Evolutionary conservation across 1,140 invertebrate genomes (phyloP).

Genomic region (Pteromalus puparum): DNA sequence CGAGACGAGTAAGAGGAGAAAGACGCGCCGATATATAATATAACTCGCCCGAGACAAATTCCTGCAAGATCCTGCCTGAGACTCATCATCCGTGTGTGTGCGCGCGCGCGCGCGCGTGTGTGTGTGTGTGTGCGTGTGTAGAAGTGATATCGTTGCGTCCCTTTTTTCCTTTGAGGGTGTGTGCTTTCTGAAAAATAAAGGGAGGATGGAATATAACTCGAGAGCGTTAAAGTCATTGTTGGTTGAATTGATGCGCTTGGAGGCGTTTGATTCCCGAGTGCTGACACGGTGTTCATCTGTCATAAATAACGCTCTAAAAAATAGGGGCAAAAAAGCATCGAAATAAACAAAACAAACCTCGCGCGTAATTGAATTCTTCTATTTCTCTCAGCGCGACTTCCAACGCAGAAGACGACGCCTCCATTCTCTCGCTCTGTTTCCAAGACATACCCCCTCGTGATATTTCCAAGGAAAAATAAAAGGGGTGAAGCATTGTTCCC

Average conservation of each 20-base stretch:
- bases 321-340: neutral
- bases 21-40: slow-evolving; percentile 14
- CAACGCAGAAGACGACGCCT: neutral
- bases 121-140: neutral
- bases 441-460: neutral
- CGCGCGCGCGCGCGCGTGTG: too few species aligned
- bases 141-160: neutral
- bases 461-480: slow-evolving; percentile 1
- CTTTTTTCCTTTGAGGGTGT: neutral
- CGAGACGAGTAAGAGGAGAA: neutral
- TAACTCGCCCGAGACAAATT: slow-evolving; percentile 38
- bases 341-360: neutral
- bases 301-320: neutral
- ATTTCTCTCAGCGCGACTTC: neutral
- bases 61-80: neutral
- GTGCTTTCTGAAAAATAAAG: too few species aligned
- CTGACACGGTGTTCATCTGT: neutral
- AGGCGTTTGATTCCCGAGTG: neutral
- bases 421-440: neutral
- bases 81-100: neutral
- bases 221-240: too few species aligned
- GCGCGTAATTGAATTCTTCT: neutral
- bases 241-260: too few species aligned
- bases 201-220: neutral
- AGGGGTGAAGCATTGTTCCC: neutral